Conservation (phyloP, 2,888 invertebrate species). For the Campoletis raptor region DNA sequence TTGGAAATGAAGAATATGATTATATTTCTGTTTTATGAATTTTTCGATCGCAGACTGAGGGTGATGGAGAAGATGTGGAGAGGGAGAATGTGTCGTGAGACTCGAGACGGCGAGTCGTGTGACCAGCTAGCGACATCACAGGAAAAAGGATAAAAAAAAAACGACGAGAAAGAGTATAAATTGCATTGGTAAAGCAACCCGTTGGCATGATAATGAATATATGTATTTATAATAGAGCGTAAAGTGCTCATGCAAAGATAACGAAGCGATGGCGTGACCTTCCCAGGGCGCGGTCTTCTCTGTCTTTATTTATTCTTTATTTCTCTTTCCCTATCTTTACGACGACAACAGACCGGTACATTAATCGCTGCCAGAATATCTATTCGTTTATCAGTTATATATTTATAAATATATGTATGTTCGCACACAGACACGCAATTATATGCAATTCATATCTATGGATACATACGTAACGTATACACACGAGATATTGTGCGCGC, state of each 20-base stretch:
- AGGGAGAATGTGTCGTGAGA: constrained; percentile 6
- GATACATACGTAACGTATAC: constrained; percentile 1
- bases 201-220: constrained; percentile 23
- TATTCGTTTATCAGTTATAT: not conserved
- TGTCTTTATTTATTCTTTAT: not conserved
- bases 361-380: not conserved
- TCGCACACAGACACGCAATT: constrained; percentile 22
- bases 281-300: constrained; percentile 62
- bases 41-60: not conserved
- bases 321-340: constrained; percentile 4
- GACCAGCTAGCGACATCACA: constrained; percentile 50
- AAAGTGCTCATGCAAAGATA: constrained; percentile 71
- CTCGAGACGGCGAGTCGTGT: constrained; percentile 22
- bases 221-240: constrained; percentile 43
- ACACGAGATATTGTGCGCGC: constrained; percentile 1
- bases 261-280: constrained; percentile 78
- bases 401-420: constrained; percentile 17
- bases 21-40: constrained; percentile 3
- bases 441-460: constrained; percentile 11
- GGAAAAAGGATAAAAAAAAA: not conserved
- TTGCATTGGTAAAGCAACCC: constrained; percentile 49
- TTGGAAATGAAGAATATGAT: not conserved
- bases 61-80: not conserved
- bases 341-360: not conserved
- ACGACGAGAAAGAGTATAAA: constrained; percentile 47